Base-by-base conservation (phyloP, 2,113 vertebrate species). In the Dendropsophus ebraccatus region DNA sequence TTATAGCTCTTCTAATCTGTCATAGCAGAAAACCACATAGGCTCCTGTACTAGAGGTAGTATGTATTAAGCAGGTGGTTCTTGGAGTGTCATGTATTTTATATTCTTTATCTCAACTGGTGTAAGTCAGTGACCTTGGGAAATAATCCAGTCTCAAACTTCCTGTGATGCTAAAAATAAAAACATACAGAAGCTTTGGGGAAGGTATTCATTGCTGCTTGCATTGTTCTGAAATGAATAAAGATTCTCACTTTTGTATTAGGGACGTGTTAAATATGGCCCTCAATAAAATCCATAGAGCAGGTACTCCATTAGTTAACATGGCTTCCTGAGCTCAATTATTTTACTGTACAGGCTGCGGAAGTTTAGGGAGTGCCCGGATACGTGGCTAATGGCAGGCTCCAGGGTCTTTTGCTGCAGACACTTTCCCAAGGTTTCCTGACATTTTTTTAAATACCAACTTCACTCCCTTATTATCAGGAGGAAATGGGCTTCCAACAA, bases 361-460 rank as follows among this genome's bases (percentile, higher is more conserved):
- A 91, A 92, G 89, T 87, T 82, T 89, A 87, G 88, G 88, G 91
- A 91, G 87, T 90, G 89, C 87, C 90, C 85, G 85, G 91, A 92
- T 73, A 0, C 87, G 69, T 88, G 87, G 90, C 83, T 88, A 92
- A 88, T 84, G 91, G 89, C 89, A 90, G 90, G 88, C 81, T 92
- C 89, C 87, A 86, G 81, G 87, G 87, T 52, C 90, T 89, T 82
- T 91, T 35, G 70, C 82, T 89, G 90, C 88, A 90, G 89, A 89
- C 88, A 89, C 88, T 93, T 92, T 90, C 90, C 88, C 90, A 90
- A 89, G 88, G 88, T 84, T 94, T 94, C 92, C 92, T 94, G 92
- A 77, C 81, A 78, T 81, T 87, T 85, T 90, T 88, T 87, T 45
- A 41, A 88, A 90, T 83, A 91, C 84, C 70, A 90, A 79, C 89